A percentile compares a stretch with the other conserved stretches of the same genome.
Conservation (phyloP, 2,797 vertebrate species). For the Peromyscus aztecus region DNA sequence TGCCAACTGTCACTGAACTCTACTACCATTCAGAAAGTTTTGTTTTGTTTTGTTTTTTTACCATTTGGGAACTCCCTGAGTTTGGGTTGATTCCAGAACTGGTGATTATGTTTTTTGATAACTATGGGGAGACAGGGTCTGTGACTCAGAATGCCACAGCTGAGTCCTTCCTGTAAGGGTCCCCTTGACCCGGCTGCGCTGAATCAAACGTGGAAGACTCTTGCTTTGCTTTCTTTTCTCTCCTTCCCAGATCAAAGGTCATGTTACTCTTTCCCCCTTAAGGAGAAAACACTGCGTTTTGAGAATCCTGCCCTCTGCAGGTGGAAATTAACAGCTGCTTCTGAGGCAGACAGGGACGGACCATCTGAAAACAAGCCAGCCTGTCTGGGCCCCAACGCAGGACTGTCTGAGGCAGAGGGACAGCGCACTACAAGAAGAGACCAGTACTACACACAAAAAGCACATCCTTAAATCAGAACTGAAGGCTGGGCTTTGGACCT, state of each 20-base stretch:
- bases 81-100: neutral
- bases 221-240: neutral
- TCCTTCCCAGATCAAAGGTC: neutral
- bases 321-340: neutral
- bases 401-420: neutral
- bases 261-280: neutral
- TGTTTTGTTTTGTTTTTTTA: neutral
- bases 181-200: neutral
- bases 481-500: neutral
- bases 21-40: neutral
- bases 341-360: neutral
- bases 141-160: neutral
- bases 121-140: neutral
- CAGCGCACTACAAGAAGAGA: neutral
- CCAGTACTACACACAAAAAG: neutral
- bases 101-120: neutral
- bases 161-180: neutral
- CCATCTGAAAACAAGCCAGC: neutral
- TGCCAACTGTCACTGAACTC: neutral
- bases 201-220: neutral
- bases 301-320: neutral
- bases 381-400: neutral
- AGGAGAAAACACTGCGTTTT: neutral
- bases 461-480: neutral
- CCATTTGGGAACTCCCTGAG: neutral